Conservation (phyloP, 2,888 invertebrate genomes). For the Callyntrura sp. region DNA sequence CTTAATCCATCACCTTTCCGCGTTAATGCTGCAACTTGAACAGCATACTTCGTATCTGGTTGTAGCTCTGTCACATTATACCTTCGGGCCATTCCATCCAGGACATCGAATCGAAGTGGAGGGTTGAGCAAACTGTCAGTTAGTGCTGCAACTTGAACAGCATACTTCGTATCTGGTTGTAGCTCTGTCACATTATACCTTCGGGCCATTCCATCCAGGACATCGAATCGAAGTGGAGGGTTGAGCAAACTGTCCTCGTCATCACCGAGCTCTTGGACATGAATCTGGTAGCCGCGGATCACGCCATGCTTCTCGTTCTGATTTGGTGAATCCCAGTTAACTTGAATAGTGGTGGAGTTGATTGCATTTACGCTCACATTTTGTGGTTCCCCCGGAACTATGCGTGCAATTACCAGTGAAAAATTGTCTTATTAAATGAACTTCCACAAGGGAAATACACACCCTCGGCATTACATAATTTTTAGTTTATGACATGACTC, state of each 20-base stretch:
- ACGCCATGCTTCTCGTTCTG: constrained; percentile 97
- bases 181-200: constrained; percentile 93
- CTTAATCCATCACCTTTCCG: constrained; percentile 98
- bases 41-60: constrained; percentile 97
- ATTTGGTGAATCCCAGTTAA: constrained; percentile 97
- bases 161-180: constrained; percentile 98
- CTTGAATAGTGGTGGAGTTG: constrained; percentile 98
- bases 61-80: constrained; percentile 95
- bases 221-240: constrained; percentile 94
- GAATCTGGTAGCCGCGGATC: constrained; percentile 98
- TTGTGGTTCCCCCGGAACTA: constrained; percentile 99
- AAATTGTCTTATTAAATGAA: constrained; percentile 58
- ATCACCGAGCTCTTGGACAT: constrained; percentile 89
- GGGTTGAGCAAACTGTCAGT: constrained; percentile 94
- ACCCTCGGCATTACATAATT: background rate
- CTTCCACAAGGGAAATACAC: background rate
- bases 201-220: constrained; percentile 92
- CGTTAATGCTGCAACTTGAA: constrained; percentile 98
- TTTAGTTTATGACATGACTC: constrained; percentile 12
- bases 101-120: constrained; percentile 94
- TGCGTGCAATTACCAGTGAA: constrained; percentile 84
- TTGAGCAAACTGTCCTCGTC: constrained; percentile 93
- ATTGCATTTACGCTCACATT: constrained; percentile 95
- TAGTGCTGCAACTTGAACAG: constrained; percentile 97
- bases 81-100: constrained; percentile 91